Evolutionary conservation across 37 sponge, comb jelly and placozoan species (phyloP), one percentile per base, ranked within the genome.

Genomic region (Eunapius fragilis): DNA sequence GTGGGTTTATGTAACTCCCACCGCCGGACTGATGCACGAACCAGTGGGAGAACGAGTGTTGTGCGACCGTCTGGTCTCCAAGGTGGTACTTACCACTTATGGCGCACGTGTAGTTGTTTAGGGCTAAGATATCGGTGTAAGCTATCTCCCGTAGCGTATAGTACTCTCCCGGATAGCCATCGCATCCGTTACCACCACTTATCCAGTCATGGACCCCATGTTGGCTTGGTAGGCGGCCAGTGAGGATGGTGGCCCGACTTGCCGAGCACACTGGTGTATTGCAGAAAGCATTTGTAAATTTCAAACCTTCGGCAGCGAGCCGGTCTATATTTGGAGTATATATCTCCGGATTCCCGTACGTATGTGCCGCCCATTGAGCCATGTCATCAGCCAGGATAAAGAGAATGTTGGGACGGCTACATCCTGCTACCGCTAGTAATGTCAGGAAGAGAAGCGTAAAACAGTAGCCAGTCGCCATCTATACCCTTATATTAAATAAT

Each of bases 211-310:
- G 92, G 1, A 92, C 89, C 17, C 89, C 89, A 37, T 88, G 82
- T 70, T 92, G 92, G 48, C 92, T 92, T 2, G 93, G 93, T 23
- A 87, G 74, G 26, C 87, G 87, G 24, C 93, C 93, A 10, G 93
- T 92, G 36, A 92, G 85, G 81, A 85, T 85, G 31, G 82, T 71
- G 11, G 93, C 79, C 2, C 93, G 34, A 70, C 93, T 92, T 2
- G 93, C 90, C 14, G 93, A 92, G 78, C 93, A 92, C 23, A 92
- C 93, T 3, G 90, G 93, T 28, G 93, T 89, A 69, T 89, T 92
- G 78, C 90, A 92, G 81, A 85, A 92, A 28, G 93, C 93, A 81
- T 92, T 85, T 26, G 38, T 76, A 77, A 92, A 92, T 34, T 79
- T 80, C 22, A 92, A 31, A 12, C 93, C 93, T 89, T 92, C 93